Evolutionary conservation across 1,140 invertebrate genomes (phyloP), one percentile per base, ranked within the genome.

Genomic region (Heliconius nattereri): DNA sequence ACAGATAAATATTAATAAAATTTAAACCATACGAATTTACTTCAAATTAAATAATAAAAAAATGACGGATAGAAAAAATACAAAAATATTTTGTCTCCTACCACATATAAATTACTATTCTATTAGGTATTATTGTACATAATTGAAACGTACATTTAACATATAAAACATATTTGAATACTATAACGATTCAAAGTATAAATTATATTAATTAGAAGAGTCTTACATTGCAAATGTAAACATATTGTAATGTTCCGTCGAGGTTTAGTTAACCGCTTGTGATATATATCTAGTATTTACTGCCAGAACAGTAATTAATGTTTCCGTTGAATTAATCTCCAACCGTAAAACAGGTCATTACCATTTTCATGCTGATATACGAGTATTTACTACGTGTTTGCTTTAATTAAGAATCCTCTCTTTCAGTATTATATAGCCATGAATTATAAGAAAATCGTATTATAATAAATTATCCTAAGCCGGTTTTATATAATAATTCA

Each of bases 271-370:
- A 3, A 66, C 60, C 60, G 26, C 60, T 66, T 66, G 60, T 2
- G 60, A 66, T 66, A 66, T 29, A 11, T 66, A 66, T 66, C 60
- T 66, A 66, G 60, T 66, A 29, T 66, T 66, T 29, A 16, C 60
- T 66, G 60, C 60, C 49, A 74, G 40, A 74, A 40, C 37, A 8
- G 52, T 29, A 54, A 74, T 74, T 54, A 74, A 74, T 54, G 73
- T 74, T 74, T 74, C 73, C 40, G 49, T 52, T 66, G 60, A 66
- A 66, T 66, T 66, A 66, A 66, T 66, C 60, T 66, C 60, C 5
- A 66, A 29, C 23, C 23, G 60, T 66, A 66, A 66, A 66, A 66
- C 60, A 29, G 60, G 60, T 66, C 60, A 66, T 66, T 66, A 66
- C 60, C 60, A 66, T 66, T 29, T 66, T 66, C 20, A 60, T 60